Conservation (phyloP, 2,797 vertebrate genomes). For the Poecilia gillii region DNA sequence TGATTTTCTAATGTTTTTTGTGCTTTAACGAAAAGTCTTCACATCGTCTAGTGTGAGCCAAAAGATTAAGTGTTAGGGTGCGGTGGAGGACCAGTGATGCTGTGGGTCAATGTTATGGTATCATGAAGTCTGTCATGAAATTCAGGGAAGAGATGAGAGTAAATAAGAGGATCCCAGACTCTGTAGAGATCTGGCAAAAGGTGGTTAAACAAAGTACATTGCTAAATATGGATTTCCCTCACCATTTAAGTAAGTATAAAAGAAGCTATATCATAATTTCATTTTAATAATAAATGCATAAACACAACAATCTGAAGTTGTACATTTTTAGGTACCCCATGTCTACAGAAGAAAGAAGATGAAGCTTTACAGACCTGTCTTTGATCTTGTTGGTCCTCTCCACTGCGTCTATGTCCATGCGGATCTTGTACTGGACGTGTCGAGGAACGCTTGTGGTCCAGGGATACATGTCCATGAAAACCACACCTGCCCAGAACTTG, state of each 20-base stretch:
- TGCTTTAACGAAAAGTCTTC: background rate
- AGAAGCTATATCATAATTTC: background rate
- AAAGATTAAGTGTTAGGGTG: background rate
- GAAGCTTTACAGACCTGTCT: conserved; percentile 85
- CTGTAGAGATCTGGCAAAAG: background rate
- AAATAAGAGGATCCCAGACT: background rate
- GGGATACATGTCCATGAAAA: conserved; percentile 87
- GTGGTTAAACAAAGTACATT: background rate
- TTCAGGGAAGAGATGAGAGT: background rate
- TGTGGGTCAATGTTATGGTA: background rate
- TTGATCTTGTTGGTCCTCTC: conserved; percentile 97
- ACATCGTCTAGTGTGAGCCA: background rate
- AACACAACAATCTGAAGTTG: background rate
- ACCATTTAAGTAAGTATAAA: background rate
- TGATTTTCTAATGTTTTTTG: background rate
- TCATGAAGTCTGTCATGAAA: background rate
- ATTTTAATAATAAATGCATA: background rate
- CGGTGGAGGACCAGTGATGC: background rate
- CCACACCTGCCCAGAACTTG: conserved; percentile 92
- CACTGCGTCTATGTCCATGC: conserved; percentile 94
- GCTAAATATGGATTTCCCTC: background rate
- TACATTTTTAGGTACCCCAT: background rate
- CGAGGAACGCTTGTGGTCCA: conserved; percentile 82
- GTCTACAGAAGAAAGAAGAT: conserved; percentile 37
- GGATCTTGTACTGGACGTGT: conserved; percentile 93